Base-by-base conservation (phyloP, 2,888 invertebrate species). In the Dermolepida albohirtum region DNA sequence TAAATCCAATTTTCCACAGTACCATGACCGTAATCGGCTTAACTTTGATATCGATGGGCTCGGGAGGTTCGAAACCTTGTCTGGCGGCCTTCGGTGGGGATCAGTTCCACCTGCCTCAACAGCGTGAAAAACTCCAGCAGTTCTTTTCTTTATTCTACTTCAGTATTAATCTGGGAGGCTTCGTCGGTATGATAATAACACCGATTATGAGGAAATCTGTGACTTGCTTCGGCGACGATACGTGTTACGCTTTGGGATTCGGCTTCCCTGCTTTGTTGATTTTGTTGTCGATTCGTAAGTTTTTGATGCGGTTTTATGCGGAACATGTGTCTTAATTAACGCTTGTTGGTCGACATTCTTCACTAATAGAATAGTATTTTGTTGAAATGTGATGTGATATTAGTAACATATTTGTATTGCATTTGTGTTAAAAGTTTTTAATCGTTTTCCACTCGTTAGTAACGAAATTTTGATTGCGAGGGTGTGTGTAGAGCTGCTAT, bases 111-210 rank as follows among this genome's bases (percentile, higher is more conserved):
- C 75, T 94, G 55, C 93, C 93, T 0, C 90, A 93, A 73, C 94
- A 97, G 84, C 90, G 90, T 75, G 85, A 85, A 74, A 91, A 94
- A 79, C 84, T 97, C 68, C 90, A 91, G n/a, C 89, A 89, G 69
- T 98, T 95, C 85, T 98, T 98, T 85, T 97, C 97, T 0, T 84
- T 97, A 0, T 98, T 97, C 82, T 98, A 98, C 85, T 95, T 97
- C 79, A 86, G 95, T 52, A 97, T 98, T 78, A 98, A 97, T 82
- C 89, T 91, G 0, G 97, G 97, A 8, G 95, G 95, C 72, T 87
- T 96, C 64, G 87, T 97, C 55, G 96, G 96, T 0, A 96, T 94
- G 0, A 89, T 94, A 72, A 77, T 97, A 0, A 96, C 97, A 0
- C 98, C 98, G 0, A 87, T 96, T 54, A 83, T 98, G 11, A 88